phyloP scores from a whole-genome alignment of 1,140 invertebrate species.

The Callitettix versicolor region DNA sequence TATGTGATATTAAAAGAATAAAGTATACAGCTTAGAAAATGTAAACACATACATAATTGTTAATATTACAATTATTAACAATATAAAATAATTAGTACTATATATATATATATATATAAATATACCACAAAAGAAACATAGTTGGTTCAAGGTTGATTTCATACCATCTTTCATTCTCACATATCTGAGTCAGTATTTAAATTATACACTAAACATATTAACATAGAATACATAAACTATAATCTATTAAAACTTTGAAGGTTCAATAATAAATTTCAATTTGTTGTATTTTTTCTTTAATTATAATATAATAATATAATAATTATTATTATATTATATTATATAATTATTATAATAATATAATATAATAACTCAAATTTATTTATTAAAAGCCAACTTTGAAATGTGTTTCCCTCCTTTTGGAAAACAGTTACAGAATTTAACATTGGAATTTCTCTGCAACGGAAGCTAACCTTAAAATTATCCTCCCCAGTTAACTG shows the following conservation, averaged over 20 bases:
- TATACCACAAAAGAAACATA: constrained; percentile 5
- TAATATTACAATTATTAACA: constrained; percentile 13
- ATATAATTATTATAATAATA: too few species aligned
- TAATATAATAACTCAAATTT: too few species aligned
- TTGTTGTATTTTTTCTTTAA: background rate
- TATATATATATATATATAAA: constrained; percentile 4
- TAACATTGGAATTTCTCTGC: too few species aligned
- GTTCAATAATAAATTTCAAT: constrained; percentile 5
- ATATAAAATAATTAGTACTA: constrained; percentile 7
- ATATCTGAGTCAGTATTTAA: background rate
- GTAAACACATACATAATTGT: constrained; percentile 11
- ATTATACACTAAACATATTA: background rate
- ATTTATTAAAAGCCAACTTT: too few species aligned
- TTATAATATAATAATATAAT: background rate
- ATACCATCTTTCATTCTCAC: background rate
- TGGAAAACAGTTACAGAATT: too few species aligned
- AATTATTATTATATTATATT: too few species aligned
- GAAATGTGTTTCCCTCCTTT: too few species aligned
- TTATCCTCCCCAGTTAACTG: too few species aligned
- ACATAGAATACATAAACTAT: constrained; percentile 4
- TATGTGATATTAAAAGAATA: constrained; percentile 15
- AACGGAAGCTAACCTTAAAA: too few species aligned
- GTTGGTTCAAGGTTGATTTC: background rate
- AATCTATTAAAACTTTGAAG: constrained; percentile 8
- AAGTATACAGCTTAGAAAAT: constrained; percentile 13